Evolutionary conservation across 2,797 vertebrate species (phyloP).

Genomic region (Lepilemur septentrionalis): DNA sequence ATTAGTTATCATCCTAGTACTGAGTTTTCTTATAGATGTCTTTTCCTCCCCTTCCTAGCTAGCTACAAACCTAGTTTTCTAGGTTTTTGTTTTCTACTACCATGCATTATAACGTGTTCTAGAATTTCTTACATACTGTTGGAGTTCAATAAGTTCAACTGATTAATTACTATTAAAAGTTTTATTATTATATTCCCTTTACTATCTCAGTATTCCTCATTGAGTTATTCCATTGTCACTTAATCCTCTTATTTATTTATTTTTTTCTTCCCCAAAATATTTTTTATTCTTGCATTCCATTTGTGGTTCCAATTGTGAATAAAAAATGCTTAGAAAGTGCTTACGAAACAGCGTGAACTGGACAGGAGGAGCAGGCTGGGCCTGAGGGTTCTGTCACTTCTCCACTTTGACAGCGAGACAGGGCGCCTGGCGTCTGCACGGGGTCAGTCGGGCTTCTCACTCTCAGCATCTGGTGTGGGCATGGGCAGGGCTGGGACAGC

Average conservation of each 20-base stretch:
- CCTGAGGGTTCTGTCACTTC: constrained; percentile 73
- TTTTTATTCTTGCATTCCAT: constrained; percentile 87
- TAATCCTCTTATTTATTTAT: background rate
- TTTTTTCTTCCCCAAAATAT: constrained; percentile 86
- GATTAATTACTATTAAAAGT: background rate
- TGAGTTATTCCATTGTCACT: background rate
- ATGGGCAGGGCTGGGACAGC: constrained; percentile 81
- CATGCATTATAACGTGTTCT: background rate
- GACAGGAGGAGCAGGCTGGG: constrained; percentile 73
- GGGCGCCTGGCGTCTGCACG: constrained; percentile 73
- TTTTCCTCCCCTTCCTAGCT: background rate
- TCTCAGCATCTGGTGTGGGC: constrained; percentile 85
- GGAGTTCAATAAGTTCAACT: background rate
- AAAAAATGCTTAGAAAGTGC: constrained; percentile 87
- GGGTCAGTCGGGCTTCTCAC: constrained; percentile 77
- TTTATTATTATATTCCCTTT: background rate
- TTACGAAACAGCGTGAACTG: constrained; percentile 84
- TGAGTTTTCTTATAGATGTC: background rate
- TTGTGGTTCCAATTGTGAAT: constrained; percentile 87
- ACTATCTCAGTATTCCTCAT: background rate
- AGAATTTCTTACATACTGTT: background rate
- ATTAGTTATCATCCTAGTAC: background rate
- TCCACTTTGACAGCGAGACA: constrained; percentile 48
- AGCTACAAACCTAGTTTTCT: background rate
- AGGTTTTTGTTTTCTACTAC: background rate